Evolutionary conservation across 2,888 invertebrate genomes (phyloP), one percentile per base, ranked within the genome.

Genomic region (Cephus rjabovi): DNA sequence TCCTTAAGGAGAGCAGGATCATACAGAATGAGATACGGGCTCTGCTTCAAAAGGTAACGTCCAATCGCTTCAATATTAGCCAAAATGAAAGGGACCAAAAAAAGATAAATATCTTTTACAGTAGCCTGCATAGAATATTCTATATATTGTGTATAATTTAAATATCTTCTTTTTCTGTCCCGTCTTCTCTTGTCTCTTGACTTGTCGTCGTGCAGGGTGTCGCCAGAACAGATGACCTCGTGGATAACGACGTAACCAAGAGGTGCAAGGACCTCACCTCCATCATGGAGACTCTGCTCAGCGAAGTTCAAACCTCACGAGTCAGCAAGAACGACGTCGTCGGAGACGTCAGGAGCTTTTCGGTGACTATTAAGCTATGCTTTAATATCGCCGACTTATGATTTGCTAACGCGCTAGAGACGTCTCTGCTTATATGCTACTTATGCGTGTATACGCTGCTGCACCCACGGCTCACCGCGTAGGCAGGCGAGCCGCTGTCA

Each of bases 211-310:
- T 83, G 74, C 83, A 93, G 93, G 92, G 90, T 11, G 86, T 92
- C 9, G 91, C 92, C 4, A 92, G 92, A 77, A 93, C 93, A 0
- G 93, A 93, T 3, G 94, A 95, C 86, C 90, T 92, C 12, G 94
- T 94, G 0, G 95, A 95, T 87, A 94, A 94, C 85, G 94, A 95
- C 84, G 94, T 95, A 81, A 94, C 93, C 15, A 94, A 95, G 83
- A 93, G 95, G 15, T 96, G 95, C 86, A 95, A 96, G 88, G 95
- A 96, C 80, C 91, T 97, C 34, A 95, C 95, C 0, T 93, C 93
- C 12, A 95, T 96, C 87, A 96, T 97, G 95, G 96, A 97, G 89
- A 95, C 93, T 40, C 91, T 97, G 2, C 94, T 96, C 91, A 95
- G 95, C 79, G 95, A 96, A 83, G 93, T 94, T 23, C 93, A 94